These are phyloP conservation scores for Palythoa caribaeorum DNA, from an alignment of 92 coral and sea anemone species.

Conservation along the genomic window DNA sequence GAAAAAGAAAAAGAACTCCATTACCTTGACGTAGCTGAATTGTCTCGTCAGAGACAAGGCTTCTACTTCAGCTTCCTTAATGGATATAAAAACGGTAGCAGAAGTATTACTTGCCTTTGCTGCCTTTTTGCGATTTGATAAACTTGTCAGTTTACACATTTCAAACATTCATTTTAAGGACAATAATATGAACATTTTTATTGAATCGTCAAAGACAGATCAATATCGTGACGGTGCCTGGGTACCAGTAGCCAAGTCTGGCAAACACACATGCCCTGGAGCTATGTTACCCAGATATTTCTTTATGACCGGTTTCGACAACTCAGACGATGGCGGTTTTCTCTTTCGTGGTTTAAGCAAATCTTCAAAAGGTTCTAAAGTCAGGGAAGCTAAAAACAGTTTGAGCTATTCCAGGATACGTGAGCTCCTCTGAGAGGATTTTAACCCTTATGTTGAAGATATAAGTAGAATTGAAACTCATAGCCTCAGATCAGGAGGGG, in stretches of 20 bases:
- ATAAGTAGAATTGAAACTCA: too few species aligned
- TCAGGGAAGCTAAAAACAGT: too few species aligned
- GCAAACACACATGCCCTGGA: slow-evolving; percentile 12
- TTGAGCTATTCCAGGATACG: too few species aligned
- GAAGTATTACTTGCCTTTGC: slow-evolving; percentile 33
- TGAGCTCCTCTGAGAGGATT: too few species aligned
- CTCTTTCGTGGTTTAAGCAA: not conserved
- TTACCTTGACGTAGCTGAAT: not conserved
- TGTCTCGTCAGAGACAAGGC: slow-evolving; percentile 18
- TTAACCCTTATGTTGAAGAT: too few species aligned
- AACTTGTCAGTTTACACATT: slow-evolving; percentile 3
- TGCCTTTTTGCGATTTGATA: slow-evolving; percentile 4
- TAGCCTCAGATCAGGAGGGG: too few species aligned
- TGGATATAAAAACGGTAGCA: slow-evolving; percentile 1
- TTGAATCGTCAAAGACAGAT: slow-evolving; percentile 6
- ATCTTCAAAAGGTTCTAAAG: not conserved
- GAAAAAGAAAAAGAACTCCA: not conserved
- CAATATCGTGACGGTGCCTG: slow-evolving; percentile 14
- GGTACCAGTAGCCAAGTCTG: slow-evolving; percentile 7
- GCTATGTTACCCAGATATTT: not conserved
- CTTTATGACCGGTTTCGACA: not conserved
- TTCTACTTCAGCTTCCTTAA: not conserved
- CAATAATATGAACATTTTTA: slow-evolving; percentile 11
- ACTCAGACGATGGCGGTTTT: slow-evolving; percentile 12
- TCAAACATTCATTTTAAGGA: slow-evolving; percentile 14